Percentiles rank a stretch among this genome's conserved stretches.
Evolutionary conservation across 2,888 invertebrate species (phyloP).

Genomic region (Acanthacorydalis orientalis): DNA sequence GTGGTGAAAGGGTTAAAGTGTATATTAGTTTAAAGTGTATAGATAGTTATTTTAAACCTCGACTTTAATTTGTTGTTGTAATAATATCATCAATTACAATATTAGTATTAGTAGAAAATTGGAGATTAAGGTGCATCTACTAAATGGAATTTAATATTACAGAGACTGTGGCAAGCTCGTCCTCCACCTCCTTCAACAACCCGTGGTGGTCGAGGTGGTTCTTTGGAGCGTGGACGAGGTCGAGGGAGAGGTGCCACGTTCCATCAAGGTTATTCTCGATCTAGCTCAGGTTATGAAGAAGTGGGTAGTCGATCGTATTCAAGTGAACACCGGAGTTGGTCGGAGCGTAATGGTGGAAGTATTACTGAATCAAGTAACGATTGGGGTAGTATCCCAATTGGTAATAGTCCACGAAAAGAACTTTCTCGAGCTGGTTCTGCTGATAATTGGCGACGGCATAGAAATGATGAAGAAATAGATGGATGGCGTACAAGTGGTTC

Average conservation of each 20-base stretch:
- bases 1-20: too few species aligned
- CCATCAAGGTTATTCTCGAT: slow-evolving; percentile 9
- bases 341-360: slow-evolving; percentile 34
- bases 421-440: slow-evolving; percentile 24
- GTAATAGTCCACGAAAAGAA: slow-evolving; percentile 37
- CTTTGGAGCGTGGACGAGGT: slow-evolving; percentile 28
- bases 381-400: slow-evolving; percentile 25
- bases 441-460: slow-evolving; percentile 33
- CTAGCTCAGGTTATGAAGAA: slow-evolving; percentile 9
- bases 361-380: slow-evolving; percentile 19
- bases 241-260: slow-evolving; percentile 17
- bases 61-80: too few species aligned
- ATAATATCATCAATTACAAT: too few species aligned
- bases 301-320: slow-evolving; percentile 6
- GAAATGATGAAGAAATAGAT: slow-evolving; percentile 31
- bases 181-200: slow-evolving; percentile 21
- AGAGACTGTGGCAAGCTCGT: slow-evolving; percentile 30
- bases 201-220: slow-evolving; percentile 27
- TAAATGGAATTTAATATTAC: too few species aligned
- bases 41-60: too few species aligned
- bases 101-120: too few species aligned
- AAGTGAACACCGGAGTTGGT: slow-evolving; percentile 31
- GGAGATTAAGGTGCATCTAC: too few species aligned
- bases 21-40: too few species aligned
- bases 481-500: slow-evolving; percentile 30